Percentiles rank a stretch among this genome's conserved stretches.
Conservation (phyloP, 2,888 invertebrate genomes). For the Napeogenes inachia region DNA sequence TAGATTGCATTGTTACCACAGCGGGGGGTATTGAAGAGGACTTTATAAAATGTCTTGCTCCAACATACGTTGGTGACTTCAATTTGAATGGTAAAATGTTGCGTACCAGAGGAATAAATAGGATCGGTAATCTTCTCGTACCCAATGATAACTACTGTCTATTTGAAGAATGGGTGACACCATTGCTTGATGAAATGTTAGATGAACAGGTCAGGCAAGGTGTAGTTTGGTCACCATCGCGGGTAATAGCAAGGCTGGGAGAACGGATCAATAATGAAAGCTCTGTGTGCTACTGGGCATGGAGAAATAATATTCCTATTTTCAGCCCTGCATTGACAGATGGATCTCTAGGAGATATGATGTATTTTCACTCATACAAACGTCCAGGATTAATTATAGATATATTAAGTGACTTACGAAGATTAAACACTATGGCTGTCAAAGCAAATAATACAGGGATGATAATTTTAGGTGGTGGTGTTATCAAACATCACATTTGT, state of each 20-base stretch:
- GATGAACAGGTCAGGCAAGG: constrained; percentile 87
- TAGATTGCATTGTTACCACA: constrained; percentile 97
- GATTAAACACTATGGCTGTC: constrained; percentile 95
- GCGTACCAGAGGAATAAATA: constrained; percentile 91
- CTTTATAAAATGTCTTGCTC: constrained; percentile 97
- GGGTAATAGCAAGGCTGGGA: constrained; percentile 83
- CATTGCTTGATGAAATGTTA: constrained; percentile 93
- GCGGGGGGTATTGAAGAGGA: constrained; percentile 99
- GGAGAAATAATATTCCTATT: constrained; percentile 96
- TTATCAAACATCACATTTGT: constrained; percentile 99
- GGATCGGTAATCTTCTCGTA: constrained; percentile 93
- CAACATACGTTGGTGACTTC: constrained; percentile 96
- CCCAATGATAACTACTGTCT: constrained; percentile 99
- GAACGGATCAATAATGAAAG: constrained; percentile 92
- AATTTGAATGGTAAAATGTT: constrained; percentile 86
- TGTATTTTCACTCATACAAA: constrained; percentile 97
- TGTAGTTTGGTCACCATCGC: constrained; percentile 90
- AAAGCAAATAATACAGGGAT: constrained; percentile 96
- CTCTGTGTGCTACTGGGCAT: constrained; percentile 98
- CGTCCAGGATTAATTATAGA: constrained; percentile 95
- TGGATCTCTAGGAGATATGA: constrained; percentile 98
- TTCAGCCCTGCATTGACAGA: constrained; percentile 99
- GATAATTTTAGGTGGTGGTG: constrained; percentile 96
- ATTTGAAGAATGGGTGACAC: constrained; percentile 98
- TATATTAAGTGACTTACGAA: constrained; percentile 92